Base-by-base conservation (phyloP, 1,140 invertebrate genomes). In the Bilobella aurantiaca region DNA sequence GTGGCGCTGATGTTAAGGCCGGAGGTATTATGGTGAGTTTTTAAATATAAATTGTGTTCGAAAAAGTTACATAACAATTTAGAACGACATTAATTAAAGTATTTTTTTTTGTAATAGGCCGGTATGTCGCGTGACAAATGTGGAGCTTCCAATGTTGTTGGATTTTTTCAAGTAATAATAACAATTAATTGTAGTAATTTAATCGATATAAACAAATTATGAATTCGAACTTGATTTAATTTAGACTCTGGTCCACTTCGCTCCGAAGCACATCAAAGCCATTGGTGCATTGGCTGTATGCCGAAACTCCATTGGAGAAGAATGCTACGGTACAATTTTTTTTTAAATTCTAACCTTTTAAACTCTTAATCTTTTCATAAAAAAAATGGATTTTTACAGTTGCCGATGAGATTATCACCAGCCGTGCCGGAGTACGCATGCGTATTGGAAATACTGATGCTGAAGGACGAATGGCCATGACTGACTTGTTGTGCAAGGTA, bases 91-190 rank as follows among this genome's bases (percentile, higher is more conserved):
- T 42, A 42, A 42, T 42, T 12, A 18, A 8, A 42, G 49, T 53
- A 14, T 53, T 14, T 53, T 23, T 23, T 53, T 23, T 53, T 14
- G 5, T 23, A 8, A 16, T 53, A 53, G 49, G 69, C 69, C 46
- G 92, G 93, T 3, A 98, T 97, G 94, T 91, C 90, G 1, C 80
- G 93, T n/a, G 95, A 98, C 74, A 98, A 98, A 78, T 94, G 93
- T 77, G 96, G 96, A 0, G 90, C 93, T 25, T 93, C 95, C 12
- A 90, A 91, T 28, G 90, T 93, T 1, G 91, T 89, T 57, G 95
- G 96, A 16, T 95, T 98, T 74, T 87, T 98, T 78, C 86, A 94
- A 80, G 86, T 89, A 65, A 69, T 16, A 58, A 12, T 56, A 21
- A 59, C 16, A 31, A 47, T 64, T 46, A 27, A 32, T 57, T n/a